Conservation (phyloP, 2,113 vertebrate genomes). For the Dolichallabes microphthalmus region DNA sequence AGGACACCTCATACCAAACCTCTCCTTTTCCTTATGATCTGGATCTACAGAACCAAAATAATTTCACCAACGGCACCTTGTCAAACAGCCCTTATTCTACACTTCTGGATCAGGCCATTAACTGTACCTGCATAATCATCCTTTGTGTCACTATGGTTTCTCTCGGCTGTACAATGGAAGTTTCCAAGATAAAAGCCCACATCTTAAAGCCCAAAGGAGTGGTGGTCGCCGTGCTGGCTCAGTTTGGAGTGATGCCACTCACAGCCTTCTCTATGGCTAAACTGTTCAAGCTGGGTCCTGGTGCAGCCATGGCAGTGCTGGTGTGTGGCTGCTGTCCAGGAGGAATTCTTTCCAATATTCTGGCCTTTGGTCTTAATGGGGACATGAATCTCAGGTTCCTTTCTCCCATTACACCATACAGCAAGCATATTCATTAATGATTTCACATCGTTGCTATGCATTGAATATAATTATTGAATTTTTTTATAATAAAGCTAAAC, state of each 20-base stretch:
- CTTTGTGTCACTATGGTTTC: constrained; percentile 71
- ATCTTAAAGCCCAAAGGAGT: constrained; percentile 77
- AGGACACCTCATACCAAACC: no score
- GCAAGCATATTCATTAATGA: no score
- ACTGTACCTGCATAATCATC: constrained; percentile 50
- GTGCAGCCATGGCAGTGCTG: constrained; percentile 72
- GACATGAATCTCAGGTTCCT: constrained; percentile 85
- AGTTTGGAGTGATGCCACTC: constrained; percentile 83
- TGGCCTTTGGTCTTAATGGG: no score
- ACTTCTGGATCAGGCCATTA: constrained; percentile 59
- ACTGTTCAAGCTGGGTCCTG: constrained; percentile 65
- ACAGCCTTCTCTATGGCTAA: constrained; percentile 74
- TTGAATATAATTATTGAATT: no score
- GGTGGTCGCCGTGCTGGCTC: constrained; percentile 69
- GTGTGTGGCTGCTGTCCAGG: constrained; percentile 58
- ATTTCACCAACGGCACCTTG: constrained; percentile 38
- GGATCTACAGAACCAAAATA: no score
- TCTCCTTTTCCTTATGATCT: no score
- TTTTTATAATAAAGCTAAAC: no score
- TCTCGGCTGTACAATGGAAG: constrained; percentile 81
- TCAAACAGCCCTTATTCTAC: constrained; percentile 51
- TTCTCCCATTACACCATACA: background rate
- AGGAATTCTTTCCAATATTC: no score
- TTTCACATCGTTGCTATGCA: no score
- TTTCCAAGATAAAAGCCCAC: constrained; percentile 76